A percentile compares a stretch with the other conserved stretches of the same genome.
Evolutionary conservation across 2,888 invertebrate genomes (phyloP).

Genomic region (Synergus japonicus): DNA sequence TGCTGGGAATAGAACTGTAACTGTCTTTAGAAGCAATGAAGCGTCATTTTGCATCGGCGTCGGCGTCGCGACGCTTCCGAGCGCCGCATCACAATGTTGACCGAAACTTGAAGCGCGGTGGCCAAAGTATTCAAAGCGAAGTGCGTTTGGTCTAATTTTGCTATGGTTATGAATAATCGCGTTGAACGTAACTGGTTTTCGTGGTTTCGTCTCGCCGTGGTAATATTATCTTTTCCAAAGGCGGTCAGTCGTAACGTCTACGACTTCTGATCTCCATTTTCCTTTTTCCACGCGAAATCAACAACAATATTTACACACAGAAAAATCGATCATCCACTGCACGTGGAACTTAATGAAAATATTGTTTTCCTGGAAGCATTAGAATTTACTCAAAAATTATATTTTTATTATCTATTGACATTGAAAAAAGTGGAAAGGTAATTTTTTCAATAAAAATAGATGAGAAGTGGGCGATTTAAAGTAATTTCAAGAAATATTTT

Average conservation of each 20-base stretch:
- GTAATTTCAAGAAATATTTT: too few relatives aligned
- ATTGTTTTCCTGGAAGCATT: too few relatives aligned
- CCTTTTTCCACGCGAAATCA: too few relatives aligned
- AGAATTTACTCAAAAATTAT: too few relatives aligned
- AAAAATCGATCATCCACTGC: too few relatives aligned
- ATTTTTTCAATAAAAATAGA: too few relatives aligned
- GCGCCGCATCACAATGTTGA: constrained; percentile 34
- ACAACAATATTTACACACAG: too few relatives aligned
- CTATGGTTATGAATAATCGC: constrained; percentile 40
- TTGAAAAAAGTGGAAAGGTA: too few relatives aligned
- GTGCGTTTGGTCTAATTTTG: constrained; percentile 43
- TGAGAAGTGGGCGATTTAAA: too few relatives aligned
- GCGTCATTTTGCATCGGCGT: constrained; percentile 29
- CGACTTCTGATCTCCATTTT: background rate
- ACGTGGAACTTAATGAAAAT: too few relatives aligned
- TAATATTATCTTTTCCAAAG: constrained; percentile 37
- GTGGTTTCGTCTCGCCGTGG: constrained; percentile 23
- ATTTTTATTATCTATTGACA: too few relatives aligned
- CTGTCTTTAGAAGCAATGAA: constrained; percentile 38
- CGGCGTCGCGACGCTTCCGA: constrained; percentile 28
- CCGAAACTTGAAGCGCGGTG: constrained; percentile 20
- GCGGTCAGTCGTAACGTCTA: background rate
- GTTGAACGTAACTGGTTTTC: constrained; percentile 28
- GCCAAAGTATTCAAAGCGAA: constrained; percentile 33
- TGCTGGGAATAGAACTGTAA: constrained; percentile 37